Conservation (phyloP, 1,140 invertebrate species). For the Ceratoteleas bidentatus region DNA sequence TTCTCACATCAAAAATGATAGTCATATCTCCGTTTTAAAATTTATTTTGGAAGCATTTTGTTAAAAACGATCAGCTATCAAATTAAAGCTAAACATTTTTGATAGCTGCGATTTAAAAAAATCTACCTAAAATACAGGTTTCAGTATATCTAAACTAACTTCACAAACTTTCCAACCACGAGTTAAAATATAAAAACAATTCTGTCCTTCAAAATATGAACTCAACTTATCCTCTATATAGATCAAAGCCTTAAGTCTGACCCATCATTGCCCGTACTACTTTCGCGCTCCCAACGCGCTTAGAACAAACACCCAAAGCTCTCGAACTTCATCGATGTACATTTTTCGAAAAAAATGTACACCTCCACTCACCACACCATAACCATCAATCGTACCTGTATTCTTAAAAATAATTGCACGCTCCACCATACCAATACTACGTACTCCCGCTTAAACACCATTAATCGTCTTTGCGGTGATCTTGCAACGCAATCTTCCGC, state of each 20-base stretch:
- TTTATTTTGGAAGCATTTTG: no score
- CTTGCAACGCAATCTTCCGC: conserved; percentile 6
- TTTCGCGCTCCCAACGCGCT: background rate
- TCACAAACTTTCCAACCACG: no score
- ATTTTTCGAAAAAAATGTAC: background rate
- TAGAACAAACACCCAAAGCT: background rate
- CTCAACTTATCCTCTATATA: no score
- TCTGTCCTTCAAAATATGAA: no score
- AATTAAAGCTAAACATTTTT: no score
- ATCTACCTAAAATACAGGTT: no score
- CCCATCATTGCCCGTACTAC: conserved; percentile 27
- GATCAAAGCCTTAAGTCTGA: conserved; percentile 8
- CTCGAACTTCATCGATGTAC: no score
- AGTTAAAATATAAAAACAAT: background rate
- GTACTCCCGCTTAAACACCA: conserved; percentile 28
- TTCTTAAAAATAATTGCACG: conserved; percentile 26
- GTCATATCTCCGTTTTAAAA: no score
- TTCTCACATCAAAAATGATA: no score
- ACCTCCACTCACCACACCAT: background rate
- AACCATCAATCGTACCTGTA: conserved; percentile 6
- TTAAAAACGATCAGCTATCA: no score
- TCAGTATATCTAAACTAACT: no score
- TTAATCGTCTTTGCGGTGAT: conserved; percentile 35
- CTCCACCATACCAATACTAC: background rate
- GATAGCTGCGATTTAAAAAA: no score